A percentile compares a stretch with the other conserved stretches of the same genome.
Evolutionary conservation across 2,113 vertebrate species (phyloP).

Genomic region (Osmerus mordax): DNA sequence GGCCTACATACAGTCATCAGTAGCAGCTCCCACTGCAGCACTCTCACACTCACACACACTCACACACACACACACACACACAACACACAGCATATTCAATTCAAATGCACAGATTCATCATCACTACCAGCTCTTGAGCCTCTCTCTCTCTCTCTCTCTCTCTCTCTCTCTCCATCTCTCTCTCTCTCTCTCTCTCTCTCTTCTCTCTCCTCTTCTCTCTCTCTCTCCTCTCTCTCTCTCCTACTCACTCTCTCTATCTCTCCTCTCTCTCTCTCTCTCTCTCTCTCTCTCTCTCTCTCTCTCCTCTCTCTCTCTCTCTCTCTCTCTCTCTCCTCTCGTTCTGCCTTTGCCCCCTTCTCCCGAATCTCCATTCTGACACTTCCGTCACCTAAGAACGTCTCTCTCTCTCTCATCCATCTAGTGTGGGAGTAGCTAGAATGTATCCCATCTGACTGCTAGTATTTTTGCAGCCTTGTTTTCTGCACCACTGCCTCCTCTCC

Average conservation of each 20-base stretch:
- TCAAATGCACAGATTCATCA: conserved; percentile 19
- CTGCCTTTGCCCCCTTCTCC: not conserved
- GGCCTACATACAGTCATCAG: conserved; percentile 32
- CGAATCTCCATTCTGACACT: no score
- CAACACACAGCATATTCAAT: conserved; percentile 30
- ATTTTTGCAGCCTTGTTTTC: conserved; percentile 25
- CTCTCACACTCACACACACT: not conserved
- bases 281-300: not conserved
- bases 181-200: not conserved
- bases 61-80: not conserved
- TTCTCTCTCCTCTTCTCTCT: not conserved
- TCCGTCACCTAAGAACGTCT: not conserved
- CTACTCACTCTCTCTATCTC: not conserved
- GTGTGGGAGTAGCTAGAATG: not conserved
- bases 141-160: not conserved
- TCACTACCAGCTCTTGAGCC: not conserved
- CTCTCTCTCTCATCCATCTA: not conserved
- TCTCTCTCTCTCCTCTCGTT: not conserved
- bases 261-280: not conserved
- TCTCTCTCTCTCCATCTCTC: not conserved
- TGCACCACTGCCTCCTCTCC: conserved; percentile 12
- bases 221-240: not conserved
- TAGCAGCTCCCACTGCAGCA: not conserved
- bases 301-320: not conserved
- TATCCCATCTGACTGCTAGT: not conserved